phyloP scores from a whole-genome alignment of 2,888 invertebrate genomes.

The Polymixis lichenea region DNA sequence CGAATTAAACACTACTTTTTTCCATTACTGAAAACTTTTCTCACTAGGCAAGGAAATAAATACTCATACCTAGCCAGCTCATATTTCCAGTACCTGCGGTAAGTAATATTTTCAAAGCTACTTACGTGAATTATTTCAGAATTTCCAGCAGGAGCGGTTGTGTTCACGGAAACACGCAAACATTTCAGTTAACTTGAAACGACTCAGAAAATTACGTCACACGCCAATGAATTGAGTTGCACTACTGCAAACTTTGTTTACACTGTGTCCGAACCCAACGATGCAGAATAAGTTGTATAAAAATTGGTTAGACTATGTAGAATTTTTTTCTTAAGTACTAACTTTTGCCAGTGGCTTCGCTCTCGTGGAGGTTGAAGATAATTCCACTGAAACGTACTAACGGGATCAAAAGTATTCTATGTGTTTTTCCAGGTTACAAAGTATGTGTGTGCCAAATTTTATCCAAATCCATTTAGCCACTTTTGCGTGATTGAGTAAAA shows the following conservation, averaged over 20 bases:
- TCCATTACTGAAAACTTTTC: background rate
- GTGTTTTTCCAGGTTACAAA: too few species aligned
- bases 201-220: constrained; percentile 52
- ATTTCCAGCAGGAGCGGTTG: constrained; percentile 45
- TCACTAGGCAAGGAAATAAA: background rate
- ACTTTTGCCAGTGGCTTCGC: too few species aligned
- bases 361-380: too few species aligned
- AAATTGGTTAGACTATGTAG: too few species aligned
- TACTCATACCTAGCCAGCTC: background rate
- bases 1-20: background rate
- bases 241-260: constrained; percentile 9
- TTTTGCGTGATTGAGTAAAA: too few species aligned
- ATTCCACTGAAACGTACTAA: too few species aligned
- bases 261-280: constrained; percentile 7
- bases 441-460: too few species aligned
- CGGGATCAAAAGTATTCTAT: too few species aligned
- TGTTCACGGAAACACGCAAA: constrained; percentile 64
- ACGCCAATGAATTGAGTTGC: constrained; percentile 44
- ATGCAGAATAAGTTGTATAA: too few species aligned
- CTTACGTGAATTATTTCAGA: constrained; percentile 41
- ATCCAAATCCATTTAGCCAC: too few species aligned
- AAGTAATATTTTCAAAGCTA: constrained; percentile 62
- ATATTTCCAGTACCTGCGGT: constrained; percentile 26
- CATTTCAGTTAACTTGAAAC: constrained; percentile 62
- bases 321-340: too few species aligned